Evolutionary conservation across 2,888 invertebrate genomes (phyloP).

Genomic region (Andrena bicolor): DNA sequence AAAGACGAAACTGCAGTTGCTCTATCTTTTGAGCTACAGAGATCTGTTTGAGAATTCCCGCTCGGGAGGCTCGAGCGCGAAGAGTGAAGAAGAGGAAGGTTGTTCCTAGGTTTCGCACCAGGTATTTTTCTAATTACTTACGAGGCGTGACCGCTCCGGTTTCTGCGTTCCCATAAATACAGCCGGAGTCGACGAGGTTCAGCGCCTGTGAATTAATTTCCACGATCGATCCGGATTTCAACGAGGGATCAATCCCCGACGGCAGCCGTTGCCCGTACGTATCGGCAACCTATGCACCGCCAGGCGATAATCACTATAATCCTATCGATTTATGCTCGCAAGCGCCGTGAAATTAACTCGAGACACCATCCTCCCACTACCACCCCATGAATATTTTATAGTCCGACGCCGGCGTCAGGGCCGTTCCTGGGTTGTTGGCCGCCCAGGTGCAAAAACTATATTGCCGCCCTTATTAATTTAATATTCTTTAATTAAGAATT

Average conservation of each 20-base stretch:
- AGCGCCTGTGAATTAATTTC: slow-evolving; percentile 34
- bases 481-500: too few relatives aligned
- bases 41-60: neutral
- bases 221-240: slow-evolving; percentile 41
- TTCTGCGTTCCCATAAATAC: slow-evolving; percentile 2
- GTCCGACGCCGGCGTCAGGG: slow-evolving; percentile 30
- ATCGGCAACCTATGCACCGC: slow-evolving; percentile 33
- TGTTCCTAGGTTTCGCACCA: neutral
- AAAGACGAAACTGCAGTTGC: neutral
- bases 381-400: slow-evolving; percentile 63
- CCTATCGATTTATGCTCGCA: slow-evolving; percentile 67
- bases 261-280: slow-evolving; percentile 1
- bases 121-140: neutral
- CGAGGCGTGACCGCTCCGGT: neutral
- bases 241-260: slow-evolving; percentile 28
- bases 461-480: too few relatives aligned
- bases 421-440: too few relatives aligned
- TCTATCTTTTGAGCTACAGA: neutral
- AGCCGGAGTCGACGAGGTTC: neutral
- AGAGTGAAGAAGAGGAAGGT: neutral
- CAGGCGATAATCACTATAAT: slow-evolving; percentile 72
- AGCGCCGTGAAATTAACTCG: slow-evolving; percentile 68
- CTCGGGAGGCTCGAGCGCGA: neutral
- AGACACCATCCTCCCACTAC: slow-evolving; percentile 33
- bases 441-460: too few relatives aligned